Conservation (phyloP, 2,113 vertebrate species). For the Sorex araneus region DNA sequence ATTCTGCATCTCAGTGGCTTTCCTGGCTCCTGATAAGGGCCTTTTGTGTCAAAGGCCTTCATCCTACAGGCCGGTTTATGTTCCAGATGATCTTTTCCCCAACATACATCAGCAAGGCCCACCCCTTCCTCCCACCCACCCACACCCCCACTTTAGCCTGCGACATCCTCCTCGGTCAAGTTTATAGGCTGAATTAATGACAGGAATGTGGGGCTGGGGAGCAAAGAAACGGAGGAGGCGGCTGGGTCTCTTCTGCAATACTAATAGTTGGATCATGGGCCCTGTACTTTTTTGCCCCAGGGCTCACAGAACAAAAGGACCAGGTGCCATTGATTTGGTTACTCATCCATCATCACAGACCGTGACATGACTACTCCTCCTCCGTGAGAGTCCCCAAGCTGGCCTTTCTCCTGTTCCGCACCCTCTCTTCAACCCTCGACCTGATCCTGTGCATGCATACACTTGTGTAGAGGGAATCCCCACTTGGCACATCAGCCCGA, state of each 20-base stretch:
- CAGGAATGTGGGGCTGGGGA: no score
- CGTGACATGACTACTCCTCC: neutral
- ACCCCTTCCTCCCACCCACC: no score
- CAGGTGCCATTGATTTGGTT: neutral
- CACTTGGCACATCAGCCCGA: neutral
- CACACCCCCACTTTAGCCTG: no score
- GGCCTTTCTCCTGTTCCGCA: neutral
- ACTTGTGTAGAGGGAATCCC: neutral
- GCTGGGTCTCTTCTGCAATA: neutral
- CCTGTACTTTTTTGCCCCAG: fast-evolving
- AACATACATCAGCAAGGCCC: no score
- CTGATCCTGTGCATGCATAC: neutral
- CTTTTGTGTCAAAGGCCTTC: no score
- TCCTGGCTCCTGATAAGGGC: no score
- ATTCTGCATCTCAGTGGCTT: no score
- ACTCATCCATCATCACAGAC: neutral
- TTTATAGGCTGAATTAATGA: no score
- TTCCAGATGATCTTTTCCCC: no score
- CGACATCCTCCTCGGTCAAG: no score
- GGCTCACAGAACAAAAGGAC: neutral
- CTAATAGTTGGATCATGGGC: neutral
- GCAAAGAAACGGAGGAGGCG: no score
- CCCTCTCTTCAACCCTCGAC: neutral
- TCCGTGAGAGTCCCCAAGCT: neutral
- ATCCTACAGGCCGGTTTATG: no score